Percentiles rank a stretch among this genome's conserved stretches.
phyloP scores from a whole-genome alignment of 2,797 vertebrate species.

The Lutjanus campechanus region DNA sequence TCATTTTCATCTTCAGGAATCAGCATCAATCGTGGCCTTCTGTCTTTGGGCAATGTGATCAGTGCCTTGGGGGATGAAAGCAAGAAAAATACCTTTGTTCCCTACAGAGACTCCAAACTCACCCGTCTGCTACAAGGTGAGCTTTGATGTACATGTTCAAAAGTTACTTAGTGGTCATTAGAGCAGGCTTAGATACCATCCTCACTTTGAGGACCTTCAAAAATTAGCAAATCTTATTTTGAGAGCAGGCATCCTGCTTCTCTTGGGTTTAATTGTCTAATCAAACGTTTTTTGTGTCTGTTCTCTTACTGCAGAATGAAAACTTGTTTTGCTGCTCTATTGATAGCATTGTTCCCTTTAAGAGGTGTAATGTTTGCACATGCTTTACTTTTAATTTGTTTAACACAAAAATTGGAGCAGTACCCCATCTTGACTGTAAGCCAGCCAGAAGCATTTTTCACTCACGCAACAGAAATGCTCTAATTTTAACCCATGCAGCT shows the following conservation, averaged over 20 bases:
- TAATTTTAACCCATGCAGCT: too few relatives aligned
- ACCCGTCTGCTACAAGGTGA: conserved; percentile 92
- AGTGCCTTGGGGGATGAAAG: conserved; percentile 92
- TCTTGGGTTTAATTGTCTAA: background rate
- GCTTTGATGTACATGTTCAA: conserved; percentile 53
- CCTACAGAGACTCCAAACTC: conserved; percentile 93
- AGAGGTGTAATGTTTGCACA: background rate
- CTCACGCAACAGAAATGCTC: too few relatives aligned
- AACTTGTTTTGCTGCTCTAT: background rate
- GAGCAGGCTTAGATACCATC: background rate
- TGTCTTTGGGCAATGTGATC: conserved; percentile 93
- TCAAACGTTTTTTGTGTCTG: conserved; percentile 1
- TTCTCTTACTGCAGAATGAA: background rate
- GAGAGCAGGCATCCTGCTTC: background rate
- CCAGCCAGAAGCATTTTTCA: too few relatives aligned
- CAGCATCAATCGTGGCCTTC: conserved; percentile 96
- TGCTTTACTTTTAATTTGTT: background rate
- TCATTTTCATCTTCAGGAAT: conserved; percentile 87
- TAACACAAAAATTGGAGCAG: background rate
- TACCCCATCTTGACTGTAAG: too few relatives aligned
- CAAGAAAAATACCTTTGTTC: conserved; percentile 91
- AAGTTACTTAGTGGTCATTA: conserved; percentile 23
- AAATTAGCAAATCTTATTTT: background rate
- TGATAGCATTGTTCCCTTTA: background rate
- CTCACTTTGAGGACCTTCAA: conserved; percentile 27